A percentile compares a stretch with the other conserved stretches of the same genome.
These are phyloP conservation scores for Neoniphon sammara DNA, from an alignment of 2,797 vertebrate species.

Conservation along the genomic window DNA sequence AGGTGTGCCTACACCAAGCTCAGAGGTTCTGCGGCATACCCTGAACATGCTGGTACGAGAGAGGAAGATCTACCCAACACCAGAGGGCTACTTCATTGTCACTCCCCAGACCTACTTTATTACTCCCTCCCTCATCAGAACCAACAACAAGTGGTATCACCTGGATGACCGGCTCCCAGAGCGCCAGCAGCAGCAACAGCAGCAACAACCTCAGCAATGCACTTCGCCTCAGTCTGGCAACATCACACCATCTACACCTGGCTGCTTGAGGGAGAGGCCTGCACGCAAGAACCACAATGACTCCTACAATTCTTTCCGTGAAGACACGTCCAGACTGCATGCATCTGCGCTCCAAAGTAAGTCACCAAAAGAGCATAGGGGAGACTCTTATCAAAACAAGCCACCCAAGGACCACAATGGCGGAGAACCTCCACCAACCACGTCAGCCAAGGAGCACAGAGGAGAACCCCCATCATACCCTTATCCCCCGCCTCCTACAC, in stretches of 20 bases:
- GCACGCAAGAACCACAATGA: constrained; percentile 96
- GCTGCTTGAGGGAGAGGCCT: constrained; percentile 93
- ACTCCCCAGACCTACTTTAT: constrained; percentile 99
- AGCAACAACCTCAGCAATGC: constrained; percentile 86
- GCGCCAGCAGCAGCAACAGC: constrained; percentile 79
- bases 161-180: constrained; percentile 97
- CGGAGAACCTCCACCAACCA: constrained; percentile 82
- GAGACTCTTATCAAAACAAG: constrained; percentile 76
- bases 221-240: constrained; percentile 95
- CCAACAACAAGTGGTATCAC: constrained; percentile 99
- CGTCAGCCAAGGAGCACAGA: constrained; percentile 85
- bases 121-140: constrained; percentile 98
- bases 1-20: constrained; percentile 98
- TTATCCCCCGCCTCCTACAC: constrained; percentile 83
- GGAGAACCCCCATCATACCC: constrained; percentile 85
- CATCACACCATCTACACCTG: constrained; percentile 93
- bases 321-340: constrained; percentile 91
- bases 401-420: constrained; percentile 86
- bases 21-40: constrained; percentile 97
- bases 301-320: constrained; percentile 94
- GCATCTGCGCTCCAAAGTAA: constrained; percentile 92
- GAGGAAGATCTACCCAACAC: constrained; percentile 98
- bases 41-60: constrained; percentile 98
- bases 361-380: constrained; percentile 86
- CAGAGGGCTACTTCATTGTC: constrained; percentile 99